Percentiles rank a stretch among this genome's conserved stretches.
These are phyloP conservation scores for Malurus melanocephalus DNA, from an alignment of 2,113 vertebrate genomes.

Conservation along the genomic window DNA sequence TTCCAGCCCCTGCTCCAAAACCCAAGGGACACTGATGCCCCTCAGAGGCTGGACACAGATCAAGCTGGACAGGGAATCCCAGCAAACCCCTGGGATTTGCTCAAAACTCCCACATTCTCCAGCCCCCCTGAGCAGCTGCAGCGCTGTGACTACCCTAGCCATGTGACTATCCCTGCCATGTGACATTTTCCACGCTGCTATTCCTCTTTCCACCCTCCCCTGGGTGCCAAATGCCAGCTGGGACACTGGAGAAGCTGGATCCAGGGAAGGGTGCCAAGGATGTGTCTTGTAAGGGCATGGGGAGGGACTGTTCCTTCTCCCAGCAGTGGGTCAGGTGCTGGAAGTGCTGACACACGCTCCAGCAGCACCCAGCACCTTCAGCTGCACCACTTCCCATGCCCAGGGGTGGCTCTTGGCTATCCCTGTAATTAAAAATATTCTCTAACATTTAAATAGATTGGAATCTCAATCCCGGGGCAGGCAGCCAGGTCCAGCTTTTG, in stretches of 20 bases:
- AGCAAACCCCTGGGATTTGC: not conserved
- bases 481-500: not conserved
- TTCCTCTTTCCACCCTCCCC: too few relatives aligned
- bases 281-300: not conserved
- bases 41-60: not conserved
- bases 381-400: not conserved
- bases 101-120: not conserved
- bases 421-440: constrained; percentile 34
- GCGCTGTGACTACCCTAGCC: not conserved
- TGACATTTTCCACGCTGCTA: not conserved
- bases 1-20: not conserved
- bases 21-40: rapidly evolving
- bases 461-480: not conserved
- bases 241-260: not conserved
- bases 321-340: rapidly evolving
- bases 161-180: not conserved
- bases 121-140: not conserved
- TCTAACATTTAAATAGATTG: not conserved
- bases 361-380: not conserved
- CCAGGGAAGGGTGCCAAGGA: not conserved
- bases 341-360: not conserved
- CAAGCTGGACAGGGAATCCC: not conserved
- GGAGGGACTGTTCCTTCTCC: not conserved
- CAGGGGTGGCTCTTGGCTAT: not conserved
- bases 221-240: not conserved